phyloP scores from a whole-genome alignment of 2,888 invertebrate genomes.

The Andrena haemorrhoa region DNA sequence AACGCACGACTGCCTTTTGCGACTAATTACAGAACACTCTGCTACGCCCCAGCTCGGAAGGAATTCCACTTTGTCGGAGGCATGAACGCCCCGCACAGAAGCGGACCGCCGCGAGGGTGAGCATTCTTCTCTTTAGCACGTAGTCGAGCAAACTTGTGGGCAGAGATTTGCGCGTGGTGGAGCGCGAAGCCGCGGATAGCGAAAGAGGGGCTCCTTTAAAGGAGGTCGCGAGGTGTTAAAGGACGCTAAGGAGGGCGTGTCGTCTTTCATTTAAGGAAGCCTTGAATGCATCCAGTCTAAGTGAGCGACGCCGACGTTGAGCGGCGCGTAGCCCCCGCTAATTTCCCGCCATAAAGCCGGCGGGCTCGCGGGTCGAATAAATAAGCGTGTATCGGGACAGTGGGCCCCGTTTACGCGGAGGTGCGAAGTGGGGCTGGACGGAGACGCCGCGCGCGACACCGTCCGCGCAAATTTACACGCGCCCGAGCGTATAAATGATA shows the following conservation, averaged over 20 bases:
- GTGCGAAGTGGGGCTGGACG: conserved; percentile 77
- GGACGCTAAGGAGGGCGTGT: conserved; percentile 83
- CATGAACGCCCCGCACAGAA: conserved; percentile 14
- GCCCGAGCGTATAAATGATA: conserved; percentile 72
- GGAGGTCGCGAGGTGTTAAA: conserved; percentile 79
- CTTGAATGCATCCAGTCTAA: conserved; percentile 80
- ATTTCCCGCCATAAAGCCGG: conserved; percentile 82
- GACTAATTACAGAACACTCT: too few relatives aligned
- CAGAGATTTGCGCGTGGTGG: conserved; percentile 39
- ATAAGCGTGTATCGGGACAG: conserved; percentile 77
- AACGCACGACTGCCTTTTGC: too few relatives aligned
- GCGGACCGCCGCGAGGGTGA: conserved; percentile 4
- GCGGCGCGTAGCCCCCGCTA: conserved; percentile 76
- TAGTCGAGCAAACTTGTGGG: conserved; percentile 4
- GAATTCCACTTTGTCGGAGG: neutral
- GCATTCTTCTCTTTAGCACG: conserved; percentile 53
- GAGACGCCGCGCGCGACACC: conserved; percentile 52
- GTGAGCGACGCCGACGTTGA: conserved; percentile 79
- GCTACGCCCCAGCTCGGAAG: too few relatives aligned
- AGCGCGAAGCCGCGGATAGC: neutral
- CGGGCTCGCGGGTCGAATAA: conserved; percentile 77
- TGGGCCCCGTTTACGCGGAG: conserved; percentile 74
- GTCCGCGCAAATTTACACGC: conserved; percentile 77
- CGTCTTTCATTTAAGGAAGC: conserved; percentile 73
- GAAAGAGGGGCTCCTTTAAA: conserved; percentile 70